Base-by-base conservation (phyloP, 2,113 vertebrate genomes). In the Bufo gargarizans region DNA sequence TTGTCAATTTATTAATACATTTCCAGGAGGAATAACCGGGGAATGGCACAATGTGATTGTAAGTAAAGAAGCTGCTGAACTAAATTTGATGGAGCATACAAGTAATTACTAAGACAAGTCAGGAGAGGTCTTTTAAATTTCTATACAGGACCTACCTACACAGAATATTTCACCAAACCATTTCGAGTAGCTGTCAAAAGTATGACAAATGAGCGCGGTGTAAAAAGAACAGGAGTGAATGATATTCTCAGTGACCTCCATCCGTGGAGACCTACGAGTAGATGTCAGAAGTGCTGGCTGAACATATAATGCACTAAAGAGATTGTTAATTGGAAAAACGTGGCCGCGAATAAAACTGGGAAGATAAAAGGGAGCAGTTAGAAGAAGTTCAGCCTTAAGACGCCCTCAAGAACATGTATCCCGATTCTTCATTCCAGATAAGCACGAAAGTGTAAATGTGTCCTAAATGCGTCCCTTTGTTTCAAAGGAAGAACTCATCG, bases 311-410 rank as follows among this genome's bases (percentile, higher is more conserved):
- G 20, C 61, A 63, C 58, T 65, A 65, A 65, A 65, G 72, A 77
- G 20, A 20, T 65, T 77, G 72, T 86, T 77, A 86, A 77, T 86
- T 77, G 84, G 56, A 86, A 77, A 86, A 77, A 45, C 13, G 43
- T 10, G 20, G 12, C 56, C 45, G 11, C 53, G 58, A 65, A 77
- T 77, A 10, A 45, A 53, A 11, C 56, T 50, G 45, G 20, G 45
- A 76, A 77, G 72, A 86, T 86, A 77, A 86, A 85, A 85, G 67
- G n/a, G 50, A 33, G 13, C 20, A 49, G 17, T 47, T 13, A 14
- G 33, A 67, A 65, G 10, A 5, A 67, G 61, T 83, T 43, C 63
- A 43, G 45, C 33, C 55, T 81, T 22, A 79, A 59, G 10, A 81
- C 20, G 53, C 56, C 78, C 59, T 77, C 58, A 78, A 50, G 43